Conservation (phyloP, 2,113 vertebrate species). For the Pterocles gutturalis region DNA sequence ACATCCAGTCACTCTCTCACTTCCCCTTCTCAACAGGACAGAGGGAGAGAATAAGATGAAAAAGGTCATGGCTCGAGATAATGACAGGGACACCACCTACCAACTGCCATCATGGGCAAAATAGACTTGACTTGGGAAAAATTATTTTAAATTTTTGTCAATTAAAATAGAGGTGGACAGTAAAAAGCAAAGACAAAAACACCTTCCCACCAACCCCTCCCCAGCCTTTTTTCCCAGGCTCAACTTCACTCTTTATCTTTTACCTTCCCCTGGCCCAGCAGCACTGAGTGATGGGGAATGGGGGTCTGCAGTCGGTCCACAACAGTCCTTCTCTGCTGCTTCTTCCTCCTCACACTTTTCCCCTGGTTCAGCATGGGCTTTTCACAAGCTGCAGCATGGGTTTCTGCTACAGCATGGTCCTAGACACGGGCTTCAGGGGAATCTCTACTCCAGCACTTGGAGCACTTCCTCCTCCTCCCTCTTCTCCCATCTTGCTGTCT, state of each 20-base stretch:
- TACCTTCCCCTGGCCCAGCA: background rate
- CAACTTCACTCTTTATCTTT: background rate
- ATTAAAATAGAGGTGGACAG: background rate
- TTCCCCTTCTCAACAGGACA: background rate
- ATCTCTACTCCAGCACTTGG: background rate
- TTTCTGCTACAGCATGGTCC: background rate
- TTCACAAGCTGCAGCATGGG: rapidly evolving
- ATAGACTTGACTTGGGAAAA: background rate
- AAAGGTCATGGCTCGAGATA: background rate
- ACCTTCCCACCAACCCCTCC: background rate
- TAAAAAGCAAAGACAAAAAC: background rate
- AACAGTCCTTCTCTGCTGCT: background rate
- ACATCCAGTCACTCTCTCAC: background rate
- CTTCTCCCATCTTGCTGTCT: background rate
- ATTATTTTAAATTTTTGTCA: background rate
- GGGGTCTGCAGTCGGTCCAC: rapidly evolving
- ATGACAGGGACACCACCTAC: background rate
- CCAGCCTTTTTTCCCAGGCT: background rate
- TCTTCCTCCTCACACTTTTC: background rate
- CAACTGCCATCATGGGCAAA: background rate
- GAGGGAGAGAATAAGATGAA: background rate
- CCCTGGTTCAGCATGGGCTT: background rate
- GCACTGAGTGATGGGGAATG: background rate
- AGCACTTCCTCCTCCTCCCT: background rate
- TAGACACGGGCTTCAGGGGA: background rate